These are phyloP conservation scores for Solenopsis invicta DNA, from an alignment of 1,140 invertebrate genomes.

Conservation along the genomic window DNA sequence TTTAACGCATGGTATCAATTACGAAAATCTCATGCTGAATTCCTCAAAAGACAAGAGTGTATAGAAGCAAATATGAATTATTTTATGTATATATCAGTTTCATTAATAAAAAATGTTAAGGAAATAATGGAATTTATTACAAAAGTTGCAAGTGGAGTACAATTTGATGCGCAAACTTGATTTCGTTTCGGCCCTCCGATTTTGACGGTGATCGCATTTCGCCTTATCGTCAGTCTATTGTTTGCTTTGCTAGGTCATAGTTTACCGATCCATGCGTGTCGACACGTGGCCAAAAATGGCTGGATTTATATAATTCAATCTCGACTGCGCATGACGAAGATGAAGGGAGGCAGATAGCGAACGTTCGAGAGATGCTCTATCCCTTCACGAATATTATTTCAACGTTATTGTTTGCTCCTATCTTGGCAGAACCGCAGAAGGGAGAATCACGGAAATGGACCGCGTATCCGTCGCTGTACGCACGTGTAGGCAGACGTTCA, in stretches of 20 bases:
- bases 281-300: slow-evolving; percentile 75
- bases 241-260: slow-evolving; percentile 71
- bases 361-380: slow-evolving; percentile 1
- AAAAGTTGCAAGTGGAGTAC: background rate
- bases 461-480: slow-evolving; percentile 50
- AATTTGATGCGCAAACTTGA: background rate
- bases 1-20: background rate
- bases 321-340: slow-evolving; percentile 44
- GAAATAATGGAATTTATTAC: background rate
- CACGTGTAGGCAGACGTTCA: slow-evolving; percentile 57
- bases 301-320: slow-evolving; percentile 76
- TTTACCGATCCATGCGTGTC: slow-evolving; percentile 64
- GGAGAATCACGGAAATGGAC: slow-evolving; percentile 64
- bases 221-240: slow-evolving; percentile 72
- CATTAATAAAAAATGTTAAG: background rate
- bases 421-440: slow-evolving; percentile 45
- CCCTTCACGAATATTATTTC: slow-evolving; percentile 62
- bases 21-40: background rate
- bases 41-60: background rate
- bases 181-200: slow-evolving; percentile 38
- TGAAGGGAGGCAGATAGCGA: slow-evolving; percentile 49
- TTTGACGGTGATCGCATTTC: slow-evolving; percentile 36
- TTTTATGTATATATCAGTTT: background rate
- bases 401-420: slow-evolving; percentile 65
- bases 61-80: background rate